Conservation (phyloP, 2,113 vertebrate genomes). For the Abramis brama region DNA sequence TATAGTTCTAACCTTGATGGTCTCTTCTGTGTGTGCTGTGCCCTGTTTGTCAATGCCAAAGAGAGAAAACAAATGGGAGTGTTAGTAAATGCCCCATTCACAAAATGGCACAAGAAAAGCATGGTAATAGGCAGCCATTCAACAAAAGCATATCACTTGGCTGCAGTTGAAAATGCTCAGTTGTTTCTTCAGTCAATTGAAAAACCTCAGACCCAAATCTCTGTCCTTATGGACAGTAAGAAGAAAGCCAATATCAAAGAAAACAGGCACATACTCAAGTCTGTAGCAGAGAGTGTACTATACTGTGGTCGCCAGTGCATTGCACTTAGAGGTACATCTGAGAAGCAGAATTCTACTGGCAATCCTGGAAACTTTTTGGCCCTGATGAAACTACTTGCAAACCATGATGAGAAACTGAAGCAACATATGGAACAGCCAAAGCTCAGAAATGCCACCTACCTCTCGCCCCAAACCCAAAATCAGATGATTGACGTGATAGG, state of each 20-base stretch:
- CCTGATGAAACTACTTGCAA: conserved; percentile 28
- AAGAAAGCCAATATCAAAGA: background rate
- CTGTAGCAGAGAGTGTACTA: conserved; percentile 16
- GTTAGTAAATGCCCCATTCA: no score
- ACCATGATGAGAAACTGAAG: conserved; percentile 34
- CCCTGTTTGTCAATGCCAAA: no score
- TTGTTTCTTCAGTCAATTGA: background rate
- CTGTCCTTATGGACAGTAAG: conserved; percentile 19
- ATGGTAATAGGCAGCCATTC: no score
- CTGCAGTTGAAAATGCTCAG: no score
- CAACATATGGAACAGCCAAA: conserved; percentile 14
- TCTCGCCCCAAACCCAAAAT: background rate
- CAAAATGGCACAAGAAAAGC: no score
- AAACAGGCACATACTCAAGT: conserved; percentile 9
- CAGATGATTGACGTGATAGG: conserved; percentile 36
- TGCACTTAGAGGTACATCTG: conserved; percentile 12
- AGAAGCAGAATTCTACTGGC: conserved; percentile 16
- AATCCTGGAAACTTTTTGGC: conserved; percentile 39
- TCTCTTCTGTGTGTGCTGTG: no score
- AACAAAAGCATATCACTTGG: no score
- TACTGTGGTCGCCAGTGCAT: background rate
- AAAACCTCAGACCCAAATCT: conserved; percentile 13
- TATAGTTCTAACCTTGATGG: no score
- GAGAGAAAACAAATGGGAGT: no score
- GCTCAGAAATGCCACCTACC: conserved; percentile 31